These are phyloP conservation scores for Willisornis vidua DNA, from an alignment of 2,113 vertebrate species.

Conservation along the genomic window DNA sequence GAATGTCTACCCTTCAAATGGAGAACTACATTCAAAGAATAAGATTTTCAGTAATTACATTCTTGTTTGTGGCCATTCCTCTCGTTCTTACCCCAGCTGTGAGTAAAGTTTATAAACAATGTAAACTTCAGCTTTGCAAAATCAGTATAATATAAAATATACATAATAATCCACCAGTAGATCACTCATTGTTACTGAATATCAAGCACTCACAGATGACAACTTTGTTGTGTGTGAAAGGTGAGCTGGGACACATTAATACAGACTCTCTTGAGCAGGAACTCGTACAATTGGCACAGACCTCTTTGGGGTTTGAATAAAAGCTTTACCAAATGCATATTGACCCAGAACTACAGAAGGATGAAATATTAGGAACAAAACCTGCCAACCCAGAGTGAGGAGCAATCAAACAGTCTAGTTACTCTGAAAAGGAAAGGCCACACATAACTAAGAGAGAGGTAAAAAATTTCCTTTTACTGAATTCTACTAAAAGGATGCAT, in stretches of 20 bases:
- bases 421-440: neutral
- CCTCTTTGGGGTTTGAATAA: neutral
- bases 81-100: neutral
- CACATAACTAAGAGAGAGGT: neutral
- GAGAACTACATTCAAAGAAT: neutral
- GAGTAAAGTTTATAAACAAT: neutral
- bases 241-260: neutral
- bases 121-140: neutral
- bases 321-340: neutral
- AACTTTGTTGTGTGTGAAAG: accelerated
- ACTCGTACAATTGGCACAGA: neutral
- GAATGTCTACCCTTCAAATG: neutral
- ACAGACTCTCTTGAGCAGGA: neutral
- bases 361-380: neutral
- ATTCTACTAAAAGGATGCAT: neutral
- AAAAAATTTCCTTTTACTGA: neutral
- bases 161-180: neutral
- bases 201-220: neutral
- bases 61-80: neutral
- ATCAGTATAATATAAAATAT: neutral
- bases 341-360: neutral
- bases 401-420: neutral
- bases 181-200: neutral
- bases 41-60: neutral
- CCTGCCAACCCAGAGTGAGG: neutral